A percentile compares a stretch with the other conserved stretches of the same genome.
Evolutionary conservation across 2,888 invertebrate genomes (phyloP).

Genomic region (Tetranychus piercei): DNA sequence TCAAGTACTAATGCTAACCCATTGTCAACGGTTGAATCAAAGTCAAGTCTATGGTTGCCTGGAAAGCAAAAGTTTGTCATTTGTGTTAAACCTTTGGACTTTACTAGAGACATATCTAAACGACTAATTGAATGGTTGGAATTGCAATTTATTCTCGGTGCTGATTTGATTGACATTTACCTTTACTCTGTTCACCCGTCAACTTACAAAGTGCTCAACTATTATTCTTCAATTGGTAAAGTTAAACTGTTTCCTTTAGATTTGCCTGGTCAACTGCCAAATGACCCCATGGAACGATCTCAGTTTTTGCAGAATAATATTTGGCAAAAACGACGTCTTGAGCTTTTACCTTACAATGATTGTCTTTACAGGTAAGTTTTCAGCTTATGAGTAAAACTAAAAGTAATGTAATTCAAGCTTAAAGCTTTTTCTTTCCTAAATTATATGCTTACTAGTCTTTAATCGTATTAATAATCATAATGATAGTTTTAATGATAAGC

Average conservation of each 20-base stretch:
- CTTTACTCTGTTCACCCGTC: conserved; percentile 62
- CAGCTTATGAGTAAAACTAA: not conserved
- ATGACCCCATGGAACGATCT: conserved; percentile 43
- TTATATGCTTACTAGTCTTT: too few relatives aligned
- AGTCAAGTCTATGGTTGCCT: conserved; percentile 24
- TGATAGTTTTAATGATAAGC: too few relatives aligned
- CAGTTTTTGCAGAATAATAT: conserved; percentile 68
- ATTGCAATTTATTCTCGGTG: conserved; percentile 60
- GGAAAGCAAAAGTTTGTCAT: conserved; percentile 42
- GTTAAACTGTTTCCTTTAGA: conserved; percentile 60
- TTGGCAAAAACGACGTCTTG: conserved; percentile 81
- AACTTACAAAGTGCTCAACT: conserved; percentile 47
- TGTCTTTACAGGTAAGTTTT: conserved; percentile 37
- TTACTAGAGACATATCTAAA: conserved; percentile 55
- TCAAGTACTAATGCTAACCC: too few relatives aligned
- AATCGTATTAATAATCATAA: too few relatives aligned
- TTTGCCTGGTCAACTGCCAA: conserved; percentile 72
- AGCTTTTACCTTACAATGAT: conserved; percentile 59
- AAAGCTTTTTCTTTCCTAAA: too few relatives aligned
- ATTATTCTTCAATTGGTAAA: conserved; percentile 43
- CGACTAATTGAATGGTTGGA: conserved; percentile 85
- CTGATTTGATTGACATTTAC: conserved; percentile 74
- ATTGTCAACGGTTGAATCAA: too few relatives aligned
- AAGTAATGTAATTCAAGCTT: too few relatives aligned
- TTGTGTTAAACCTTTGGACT: conserved; percentile 53